These are phyloP conservation scores for Embiotoca jacksoni DNA, from an alignment of 2,113 vertebrate species.

Conservation along the genomic window DNA sequence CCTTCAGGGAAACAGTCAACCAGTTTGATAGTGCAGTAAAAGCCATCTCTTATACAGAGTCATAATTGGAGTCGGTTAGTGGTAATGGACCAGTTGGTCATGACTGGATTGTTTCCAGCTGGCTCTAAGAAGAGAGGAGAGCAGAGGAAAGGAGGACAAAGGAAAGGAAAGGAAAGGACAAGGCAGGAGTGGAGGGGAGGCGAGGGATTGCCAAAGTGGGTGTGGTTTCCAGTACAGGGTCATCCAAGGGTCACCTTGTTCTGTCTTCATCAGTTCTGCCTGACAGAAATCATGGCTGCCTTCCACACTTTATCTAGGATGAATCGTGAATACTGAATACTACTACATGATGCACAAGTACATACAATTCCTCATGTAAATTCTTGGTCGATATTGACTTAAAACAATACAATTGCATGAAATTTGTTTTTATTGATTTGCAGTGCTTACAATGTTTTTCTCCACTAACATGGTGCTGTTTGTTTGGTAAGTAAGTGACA, in stretches of 20 bases:
- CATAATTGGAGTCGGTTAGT: conserved; percentile 74
- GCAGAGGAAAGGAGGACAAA: neutral
- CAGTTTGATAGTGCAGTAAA: conserved; percentile 57
- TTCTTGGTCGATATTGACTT: too few species aligned
- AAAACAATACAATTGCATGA: neutral
- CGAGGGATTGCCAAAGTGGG: conserved; percentile 35
- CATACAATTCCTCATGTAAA: neutral
- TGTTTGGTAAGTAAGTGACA: too few species aligned
- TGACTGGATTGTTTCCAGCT: conserved; percentile 76
- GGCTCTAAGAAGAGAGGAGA: conserved; percentile 41
- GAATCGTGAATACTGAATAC: neutral
- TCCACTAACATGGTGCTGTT: too few species aligned
- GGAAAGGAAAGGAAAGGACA: neutral
- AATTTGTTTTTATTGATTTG: too few species aligned
- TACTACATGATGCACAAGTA: neutral
- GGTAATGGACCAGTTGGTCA: conserved; percentile 80
- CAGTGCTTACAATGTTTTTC: too few species aligned
- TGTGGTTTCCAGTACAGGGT: conserved; percentile 52
- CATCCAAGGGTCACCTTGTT: conserved; percentile 64
- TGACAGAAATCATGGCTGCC: conserved; percentile 39
- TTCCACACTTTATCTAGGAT: conserved; percentile 9
- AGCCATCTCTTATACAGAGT: conserved; percentile 54
- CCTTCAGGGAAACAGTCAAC: conserved; percentile 64
- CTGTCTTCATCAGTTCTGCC: conserved; percentile 54
- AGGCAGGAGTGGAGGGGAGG: neutral